Evolutionary conservation across 92 coral and sea anemone species (phyloP).

Genomic region (Porites rus): DNA sequence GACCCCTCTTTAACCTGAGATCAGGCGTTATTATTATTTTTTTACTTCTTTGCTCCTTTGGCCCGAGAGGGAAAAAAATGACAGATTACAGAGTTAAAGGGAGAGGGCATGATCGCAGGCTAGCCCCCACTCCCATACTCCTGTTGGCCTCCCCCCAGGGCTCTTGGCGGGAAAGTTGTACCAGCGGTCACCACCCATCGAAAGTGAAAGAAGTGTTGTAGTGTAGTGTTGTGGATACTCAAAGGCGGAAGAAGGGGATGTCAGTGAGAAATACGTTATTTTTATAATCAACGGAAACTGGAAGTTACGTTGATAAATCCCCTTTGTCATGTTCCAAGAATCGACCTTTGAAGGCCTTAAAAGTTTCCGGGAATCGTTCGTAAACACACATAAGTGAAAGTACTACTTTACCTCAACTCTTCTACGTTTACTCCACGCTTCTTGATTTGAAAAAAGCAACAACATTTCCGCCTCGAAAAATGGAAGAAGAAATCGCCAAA

Average conservation of each 20-base stretch:
- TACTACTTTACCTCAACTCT: no score
- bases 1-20: no score
- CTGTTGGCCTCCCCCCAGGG: neutral
- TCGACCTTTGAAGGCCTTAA: neutral
- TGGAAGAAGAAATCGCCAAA: conserved; percentile 31
- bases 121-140: no score
- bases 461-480: conserved; percentile 13
- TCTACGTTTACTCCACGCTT: neutral
- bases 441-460: neutral
- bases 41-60: no score
- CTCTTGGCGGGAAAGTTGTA: conserved; percentile 18
- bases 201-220: conserved; percentile 12
- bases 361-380: neutral
- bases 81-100: no score
- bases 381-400: no score
- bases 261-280: neutral
- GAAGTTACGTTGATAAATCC: neutral
- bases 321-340: conserved; percentile 11
- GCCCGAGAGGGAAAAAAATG: no score
- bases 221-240: conserved; percentile 13
- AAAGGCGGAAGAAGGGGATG: conserved; percentile 36
- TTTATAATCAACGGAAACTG: neutral
- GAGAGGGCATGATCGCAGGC: no score
- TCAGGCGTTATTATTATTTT: no score
- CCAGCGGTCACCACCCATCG: conserved; percentile 18